Conservation (phyloP, 2,113 vertebrate species). For the Oryctolagus cuniculus region mOryCun1.1 NC_091440.1:54797001-54797500, state of each 20-base stretch:
- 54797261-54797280: neutral
- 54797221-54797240: neutral
- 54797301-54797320: neutral
- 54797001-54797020: accelerated
- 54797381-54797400: neutral
- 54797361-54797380: neutral
- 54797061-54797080: neutral
- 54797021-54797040: neutral
- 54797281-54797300: neutral
- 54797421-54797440: neutral
- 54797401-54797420: neutral
- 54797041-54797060: neutral
- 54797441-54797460: neutral
- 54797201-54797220: neutral
- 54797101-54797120: neutral
- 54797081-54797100: neutral
- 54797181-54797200: neutral
- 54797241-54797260: neutral
- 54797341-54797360: neutral
- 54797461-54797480: neutral
- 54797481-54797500: neutral
- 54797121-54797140: neutral
- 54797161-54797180: neutral
- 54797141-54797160: neutral
- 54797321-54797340: neutral